Evolutionary conservation across 2,888 invertebrate genomes (phyloP), one percentile per base, ranked within the genome.

Genomic region (Lagria hirta): DNA sequence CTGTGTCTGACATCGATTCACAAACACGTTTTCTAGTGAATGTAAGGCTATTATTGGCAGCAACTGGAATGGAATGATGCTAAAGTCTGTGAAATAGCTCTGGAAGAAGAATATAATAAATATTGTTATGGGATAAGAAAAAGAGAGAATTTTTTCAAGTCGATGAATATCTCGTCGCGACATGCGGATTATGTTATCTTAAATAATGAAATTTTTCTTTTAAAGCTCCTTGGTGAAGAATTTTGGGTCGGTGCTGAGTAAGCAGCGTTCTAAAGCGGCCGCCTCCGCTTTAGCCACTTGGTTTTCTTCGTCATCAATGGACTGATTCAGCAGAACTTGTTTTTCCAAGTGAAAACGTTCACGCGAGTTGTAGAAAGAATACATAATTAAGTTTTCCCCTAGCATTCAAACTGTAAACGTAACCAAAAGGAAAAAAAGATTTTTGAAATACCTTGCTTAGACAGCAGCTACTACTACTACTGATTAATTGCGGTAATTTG

Each of bases 171-270:
- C n/a, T n/a, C n/a, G n/a, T 33, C 10, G 33, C 16, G 18, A 15
- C 20, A 20, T 15, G 11, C 17, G 27, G 36, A 27, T 40, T 30
- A 23, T 17, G 30, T 30, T 40, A 24, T 40, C 32, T 44, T 37
- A 32, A 44, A 38, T 44, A 44, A 44, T 44, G 38, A 44, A 43
- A 33, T 29, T 43, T 43, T 42, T 29, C 38, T 37, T 43, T 33
- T 38, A 44, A 27, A 26, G 34, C 40, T 22, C 28, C 35, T 45
- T 29, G 34, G 34, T 38, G 35, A 45, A 40, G 40, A 45, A 35
- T 29, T 40, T 14, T 12, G 20, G 28, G 42, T 34, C 17, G 34
- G 26, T 46, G 46, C 46, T 46, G 46, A 46, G 23, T 36, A 46
- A 46, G 46, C 46, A 26, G 12, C 17, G 13, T 12, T 10, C 10